Base-by-base conservation (phyloP, 2,113 vertebrate species). In the Emberiza fucata region DNA sequence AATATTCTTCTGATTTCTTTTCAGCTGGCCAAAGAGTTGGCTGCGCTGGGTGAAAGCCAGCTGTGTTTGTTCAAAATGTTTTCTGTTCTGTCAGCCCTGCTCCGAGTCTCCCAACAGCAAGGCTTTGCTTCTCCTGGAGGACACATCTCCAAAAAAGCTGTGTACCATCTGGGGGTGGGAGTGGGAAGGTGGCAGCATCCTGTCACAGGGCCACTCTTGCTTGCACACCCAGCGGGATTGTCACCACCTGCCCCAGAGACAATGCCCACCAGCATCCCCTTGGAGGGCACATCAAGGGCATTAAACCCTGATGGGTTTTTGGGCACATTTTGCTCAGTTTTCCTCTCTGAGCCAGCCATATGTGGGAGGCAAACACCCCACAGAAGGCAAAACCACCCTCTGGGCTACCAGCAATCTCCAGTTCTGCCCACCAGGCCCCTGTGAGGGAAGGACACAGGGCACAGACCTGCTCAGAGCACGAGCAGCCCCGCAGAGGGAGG, bases 1-100 rank as follows among this genome's bases (percentile, higher is more conserved):
- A 84, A 94, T 86, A 95, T 89, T 73, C 90, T 93, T 93, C 90
- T 95, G 94, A 73, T 94, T 95, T 96, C 95, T 94, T 91, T 94
- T 93, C 94, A 95, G 81, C 88, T 78, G 90, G 90, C 87, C 94
- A 53, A 65, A 93, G 95, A 86, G 73, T 81, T 65, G 90, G 68
- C 77, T 91, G 72, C 0, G 53, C 84, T 91, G 94, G 94, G 87
- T 83, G 69, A 83, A 83, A 96, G 90, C 92, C 95, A 96, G 95
- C 94, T 95, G 94, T 87, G 92, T 91, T 83, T 91, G 94, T 77
- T 81, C 81, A 84, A 29, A 92, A 77, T 57, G 81, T 89, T 84
- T 81, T 89, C 60, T 70, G 8, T 73, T 80, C 84, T 1, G 24
- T 61, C 87, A 86, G 87, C 84, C 81, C 50, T 51, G 59, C 90